These are phyloP conservation scores for Bombycilla garrulus DNA, from an alignment of 2,113 vertebrate species.

Conservation along the genomic window DNA sequence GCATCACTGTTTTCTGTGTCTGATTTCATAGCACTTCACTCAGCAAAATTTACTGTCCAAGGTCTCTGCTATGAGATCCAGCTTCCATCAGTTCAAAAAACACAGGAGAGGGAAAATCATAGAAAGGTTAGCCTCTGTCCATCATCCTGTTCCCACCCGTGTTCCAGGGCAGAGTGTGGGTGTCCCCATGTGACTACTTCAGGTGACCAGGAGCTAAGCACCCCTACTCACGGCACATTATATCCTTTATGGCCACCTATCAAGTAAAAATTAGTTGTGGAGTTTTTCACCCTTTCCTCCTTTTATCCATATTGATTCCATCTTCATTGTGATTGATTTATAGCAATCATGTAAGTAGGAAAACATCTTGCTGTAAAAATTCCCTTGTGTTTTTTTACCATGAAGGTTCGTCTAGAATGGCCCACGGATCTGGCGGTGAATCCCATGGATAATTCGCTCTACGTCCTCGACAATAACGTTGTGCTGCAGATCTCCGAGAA, in stretches of 20 bases:
- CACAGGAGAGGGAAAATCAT: neutral
- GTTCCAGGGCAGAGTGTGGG: neutral
- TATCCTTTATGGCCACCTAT: neutral
- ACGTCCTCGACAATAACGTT: constrained; percentile 95
- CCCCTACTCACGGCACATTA: neutral
- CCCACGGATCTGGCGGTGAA: constrained; percentile 94
- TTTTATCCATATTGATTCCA: neutral
- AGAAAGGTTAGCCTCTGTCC: neutral
- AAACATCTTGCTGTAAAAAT: neutral
- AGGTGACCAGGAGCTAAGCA: neutral
- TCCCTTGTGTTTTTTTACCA: neutral
- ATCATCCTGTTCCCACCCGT: neutral
- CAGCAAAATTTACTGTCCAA: neutral
- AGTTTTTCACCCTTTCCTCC: neutral
- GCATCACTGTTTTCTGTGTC: neutral
- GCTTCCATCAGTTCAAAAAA: neutral
- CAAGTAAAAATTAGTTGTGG: neutral
- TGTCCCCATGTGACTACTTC: neutral
- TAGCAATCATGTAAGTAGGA: neutral
- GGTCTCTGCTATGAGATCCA: neutral
- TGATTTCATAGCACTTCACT: neutral
- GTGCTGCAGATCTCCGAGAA: constrained; percentile 97
- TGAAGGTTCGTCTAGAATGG: constrained; percentile 95
- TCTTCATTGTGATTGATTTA: neutral
- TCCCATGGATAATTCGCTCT: constrained; percentile 96